Evolutionary conservation across 2,113 vertebrate species (phyloP).

Genomic region (Calyptomena viridis): DNA sequence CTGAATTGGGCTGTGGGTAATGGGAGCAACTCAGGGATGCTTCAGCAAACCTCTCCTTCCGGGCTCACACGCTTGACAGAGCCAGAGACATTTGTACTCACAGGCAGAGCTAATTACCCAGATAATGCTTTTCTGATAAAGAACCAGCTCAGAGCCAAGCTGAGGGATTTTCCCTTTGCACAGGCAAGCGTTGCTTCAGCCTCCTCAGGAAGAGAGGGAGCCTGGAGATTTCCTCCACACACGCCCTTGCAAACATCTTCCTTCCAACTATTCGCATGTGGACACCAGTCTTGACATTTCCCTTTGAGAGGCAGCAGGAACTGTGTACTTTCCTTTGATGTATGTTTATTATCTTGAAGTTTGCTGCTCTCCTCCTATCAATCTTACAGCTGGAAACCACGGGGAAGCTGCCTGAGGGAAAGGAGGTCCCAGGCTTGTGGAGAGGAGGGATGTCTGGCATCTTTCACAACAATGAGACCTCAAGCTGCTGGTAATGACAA

Average conservation of each 20-base stretch:
- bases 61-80: not conserved
- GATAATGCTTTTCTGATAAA: slow-evolving; percentile 22
- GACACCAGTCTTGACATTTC: fast-evolving
- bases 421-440: not conserved
- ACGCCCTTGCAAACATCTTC: not conserved
- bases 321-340: not conserved
- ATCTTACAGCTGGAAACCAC: not conserved
- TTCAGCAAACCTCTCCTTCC: not conserved
- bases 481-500: not conserved
- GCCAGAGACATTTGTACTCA: slow-evolving; percentile 5
- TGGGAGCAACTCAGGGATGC: not conserved
- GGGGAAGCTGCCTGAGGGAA: not conserved
- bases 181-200: not conserved
- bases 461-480: not conserved
- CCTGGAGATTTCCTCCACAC: not conserved
- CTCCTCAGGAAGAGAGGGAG: not conserved
- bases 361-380: not conserved
- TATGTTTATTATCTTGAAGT: not conserved
- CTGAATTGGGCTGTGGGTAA: not conserved
- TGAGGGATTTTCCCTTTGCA: not conserved
- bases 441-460: not conserved
- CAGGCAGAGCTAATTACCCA: slow-evolving; percentile 45
- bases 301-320: not conserved
- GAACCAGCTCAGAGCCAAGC: slow-evolving; percentile 9
- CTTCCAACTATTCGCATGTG: fast-evolving